Evolutionary conservation across 2,113 vertebrate genomes (phyloP).

Genomic region (Dipodomys stephensi): DNA sequence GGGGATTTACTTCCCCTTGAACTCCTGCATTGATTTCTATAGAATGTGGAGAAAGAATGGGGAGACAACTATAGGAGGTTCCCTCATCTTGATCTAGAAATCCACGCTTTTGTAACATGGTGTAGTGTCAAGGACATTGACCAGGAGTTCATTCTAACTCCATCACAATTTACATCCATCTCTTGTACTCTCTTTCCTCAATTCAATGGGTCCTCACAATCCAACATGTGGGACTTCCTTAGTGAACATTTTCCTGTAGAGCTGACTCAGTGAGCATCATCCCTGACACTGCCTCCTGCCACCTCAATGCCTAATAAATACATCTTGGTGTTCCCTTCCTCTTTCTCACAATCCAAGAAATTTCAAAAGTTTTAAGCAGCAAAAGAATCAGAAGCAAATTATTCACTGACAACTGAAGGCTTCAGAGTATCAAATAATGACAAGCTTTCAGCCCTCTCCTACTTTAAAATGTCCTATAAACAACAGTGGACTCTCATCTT

Average conservation of each 20-base stretch:
- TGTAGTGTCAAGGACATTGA: background rate
- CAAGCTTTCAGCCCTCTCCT: background rate
- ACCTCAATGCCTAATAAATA: background rate
- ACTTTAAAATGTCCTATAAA: background rate
- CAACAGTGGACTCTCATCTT: background rate
- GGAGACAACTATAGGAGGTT: background rate
- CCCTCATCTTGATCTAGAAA: background rate
- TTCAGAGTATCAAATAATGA: background rate
- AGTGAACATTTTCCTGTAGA: background rate
- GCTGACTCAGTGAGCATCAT: background rate
- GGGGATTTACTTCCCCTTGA: slow-evolving; percentile 18
- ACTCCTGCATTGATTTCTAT: background rate
- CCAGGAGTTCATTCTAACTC: background rate
- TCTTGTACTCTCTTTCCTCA: background rate
- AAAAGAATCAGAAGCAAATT: slow-evolving; percentile 50
- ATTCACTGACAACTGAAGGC: background rate
- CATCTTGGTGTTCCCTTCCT: background rate
- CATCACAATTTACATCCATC: no score
- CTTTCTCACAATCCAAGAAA: background rate
- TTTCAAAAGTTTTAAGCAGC: background rate
- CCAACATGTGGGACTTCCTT: background rate
- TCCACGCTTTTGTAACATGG: background rate
- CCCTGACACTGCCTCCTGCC: background rate
- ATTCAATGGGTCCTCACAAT: background rate
- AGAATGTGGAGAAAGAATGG: background rate